Percentiles rank a stretch among this genome's conserved stretches.
Conservation (phyloP, 2,113 vertebrate genomes). For the Triplophysa siluroides region DNA sequence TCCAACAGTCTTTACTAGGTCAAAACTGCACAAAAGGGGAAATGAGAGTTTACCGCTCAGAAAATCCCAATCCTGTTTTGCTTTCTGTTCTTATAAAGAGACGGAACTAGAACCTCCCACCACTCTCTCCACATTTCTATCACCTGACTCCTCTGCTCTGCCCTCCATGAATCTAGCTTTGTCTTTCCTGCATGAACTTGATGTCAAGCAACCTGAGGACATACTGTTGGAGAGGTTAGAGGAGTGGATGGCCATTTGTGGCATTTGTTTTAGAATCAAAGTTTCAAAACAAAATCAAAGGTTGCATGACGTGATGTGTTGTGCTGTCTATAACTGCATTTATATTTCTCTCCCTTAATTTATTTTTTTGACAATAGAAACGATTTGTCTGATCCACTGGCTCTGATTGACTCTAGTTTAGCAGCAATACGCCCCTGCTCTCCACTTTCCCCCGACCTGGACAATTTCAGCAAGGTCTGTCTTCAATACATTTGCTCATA, state of each 20-base stretch:
- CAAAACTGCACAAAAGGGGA: background rate
- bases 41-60: background rate
- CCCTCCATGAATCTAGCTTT: constrained; percentile 44
- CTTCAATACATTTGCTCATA: too few species aligned
- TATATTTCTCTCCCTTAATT: background rate
- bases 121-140: background rate
- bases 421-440: constrained; percentile 1
- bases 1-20: too few species aligned
- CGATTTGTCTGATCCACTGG: constrained; percentile 40
- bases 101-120: background rate
- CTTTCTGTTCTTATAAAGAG: background rate
- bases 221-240: constrained; percentile 35
- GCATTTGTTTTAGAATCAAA: background rate
- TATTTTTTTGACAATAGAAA: constrained; percentile 13
- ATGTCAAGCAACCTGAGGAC: constrained; percentile 22
- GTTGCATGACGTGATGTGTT: too few species aligned
- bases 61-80: background rate
- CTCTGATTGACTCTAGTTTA: constrained; percentile 42
- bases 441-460: constrained; percentile 18
- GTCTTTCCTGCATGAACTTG: constrained; percentile 49
- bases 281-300: too few species aligned
- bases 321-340: too few species aligned
- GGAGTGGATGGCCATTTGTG: background rate
- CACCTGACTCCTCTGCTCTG: background rate
- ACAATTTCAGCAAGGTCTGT: constrained; percentile 43